Evolutionary conservation across 2,888 invertebrate genomes (phyloP), one percentile per base, ranked within the genome.

Genomic region (Brachynemurus nebulosus): DNA sequence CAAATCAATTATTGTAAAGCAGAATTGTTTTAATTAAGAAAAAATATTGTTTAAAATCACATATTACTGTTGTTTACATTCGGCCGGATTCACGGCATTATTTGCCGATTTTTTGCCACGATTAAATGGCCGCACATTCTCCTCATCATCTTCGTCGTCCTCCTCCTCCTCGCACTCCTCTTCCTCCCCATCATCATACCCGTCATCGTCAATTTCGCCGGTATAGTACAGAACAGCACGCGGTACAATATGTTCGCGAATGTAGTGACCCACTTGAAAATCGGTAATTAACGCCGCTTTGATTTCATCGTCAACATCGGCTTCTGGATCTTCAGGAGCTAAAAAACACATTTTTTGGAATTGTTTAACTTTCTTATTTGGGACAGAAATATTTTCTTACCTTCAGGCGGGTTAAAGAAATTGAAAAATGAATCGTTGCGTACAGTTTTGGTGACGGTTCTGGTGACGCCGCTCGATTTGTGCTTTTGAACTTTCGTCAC

Each of bases 341-440:
- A 66, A 40, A 59, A 57, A 39, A 23, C 47, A 41, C 4, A 25
- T 25, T 25, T 25, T n/a, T n/a, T n/a, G n/a, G n/a, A n/a, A n/a
- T n/a, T n/a, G n/a, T n/a, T n/a, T n/a, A n/a, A n/a, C n/a, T n/a
- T n/a, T n/a, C n/a, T n/a, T n/a, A n/a, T n/a, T n/a, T n/a, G n/a
- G n/a, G n/a, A n/a, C n/a, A n/a, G n/a, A n/a, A n/a, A n/a, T n/a
- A n/a, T n/a, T n/a, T 27, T 52, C 58, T 58, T 56, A 71, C 71
- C 63, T 50, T 63, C 69, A 30, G 96, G 96, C 38, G 96, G 96
- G 54, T 76, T 79, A 69, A 99, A 98, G 76, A 98, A 99, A 69
- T 97, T 97, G 72, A 99, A 99, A 74, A 98, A 99, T 0, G 96
- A 97, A 66, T 97, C 96, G 45, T 88, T 91, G 59, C 89, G 89